Evolutionary conservation across 2,113 vertebrate species (phyloP).

Genomic region (Pluvialis apricaria): DNA sequence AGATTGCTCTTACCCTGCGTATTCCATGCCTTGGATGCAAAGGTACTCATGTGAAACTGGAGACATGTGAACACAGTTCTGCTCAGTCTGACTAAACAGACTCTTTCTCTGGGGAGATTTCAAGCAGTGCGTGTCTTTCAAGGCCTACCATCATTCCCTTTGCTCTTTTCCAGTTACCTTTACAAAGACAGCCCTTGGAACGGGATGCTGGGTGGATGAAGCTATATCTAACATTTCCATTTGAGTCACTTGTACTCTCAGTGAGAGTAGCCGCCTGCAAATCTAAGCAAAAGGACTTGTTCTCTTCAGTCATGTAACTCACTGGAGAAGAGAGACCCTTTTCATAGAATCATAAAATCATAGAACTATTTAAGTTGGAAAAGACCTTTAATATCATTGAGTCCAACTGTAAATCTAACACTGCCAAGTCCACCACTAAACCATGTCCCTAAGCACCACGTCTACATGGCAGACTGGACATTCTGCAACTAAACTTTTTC

Average conservation of each 20-base stretch:
- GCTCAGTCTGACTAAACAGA: background rate
- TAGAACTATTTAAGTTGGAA: background rate
- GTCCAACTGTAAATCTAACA: background rate
- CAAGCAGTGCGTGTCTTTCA: background rate
- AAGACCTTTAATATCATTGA: background rate
- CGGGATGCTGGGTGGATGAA: background rate
- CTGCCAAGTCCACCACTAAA: background rate
- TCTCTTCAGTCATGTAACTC: background rate
- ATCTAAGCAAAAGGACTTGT: background rate
- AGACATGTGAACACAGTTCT: background rate
- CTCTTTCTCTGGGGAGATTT: background rate
- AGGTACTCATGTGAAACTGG: background rate
- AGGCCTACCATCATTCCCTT: background rate
- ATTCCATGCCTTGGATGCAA: background rate
- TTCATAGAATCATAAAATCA: background rate
- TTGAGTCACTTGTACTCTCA: background rate
- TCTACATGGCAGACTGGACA: background rate
- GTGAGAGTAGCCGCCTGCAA: background rate
- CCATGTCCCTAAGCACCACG: background rate
- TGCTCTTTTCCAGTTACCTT: background rate
- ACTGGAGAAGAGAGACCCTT: background rate
- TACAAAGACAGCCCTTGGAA: background rate
- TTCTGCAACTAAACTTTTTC: background rate
- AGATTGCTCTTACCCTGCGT: background rate
- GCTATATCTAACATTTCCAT: background rate